Evolutionary conservation across 1,140 invertebrate genomes (phyloP).

Genomic region (Colletes gigas): DNA sequence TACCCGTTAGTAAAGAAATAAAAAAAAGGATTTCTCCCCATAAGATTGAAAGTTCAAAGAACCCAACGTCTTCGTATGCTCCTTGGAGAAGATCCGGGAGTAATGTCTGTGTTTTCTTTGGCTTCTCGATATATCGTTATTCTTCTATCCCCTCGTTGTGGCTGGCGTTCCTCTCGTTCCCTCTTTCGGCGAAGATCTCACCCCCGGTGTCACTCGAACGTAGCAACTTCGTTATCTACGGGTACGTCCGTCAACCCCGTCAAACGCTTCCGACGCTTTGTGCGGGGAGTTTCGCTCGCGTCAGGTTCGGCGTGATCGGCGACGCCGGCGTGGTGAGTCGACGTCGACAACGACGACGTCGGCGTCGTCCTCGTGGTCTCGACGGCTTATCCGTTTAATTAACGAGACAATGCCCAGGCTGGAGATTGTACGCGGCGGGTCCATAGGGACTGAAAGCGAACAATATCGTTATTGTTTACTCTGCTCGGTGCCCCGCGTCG

Average conservation of each 20-base stretch:
- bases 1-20: too few relatives aligned
- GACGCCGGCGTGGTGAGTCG: conserved; percentile 2
- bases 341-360: not conserved
- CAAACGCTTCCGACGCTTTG: conserved; percentile 74
- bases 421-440: conserved; percentile 65
- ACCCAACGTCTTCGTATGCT: not conserved
- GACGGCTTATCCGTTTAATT: conserved; percentile 80
- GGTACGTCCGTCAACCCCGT: conserved; percentile 71
- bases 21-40: too few relatives aligned
- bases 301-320: conserved; percentile 33
- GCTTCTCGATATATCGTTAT: not conserved
- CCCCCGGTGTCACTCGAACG: conserved; percentile 36
- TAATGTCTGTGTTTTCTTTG: not conserved
- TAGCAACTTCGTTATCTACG: conserved; percentile 67
- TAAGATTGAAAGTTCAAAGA: too few relatives aligned
- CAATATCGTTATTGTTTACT: conserved; percentile 71
- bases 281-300: conserved; percentile 45
- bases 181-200: not conserved
- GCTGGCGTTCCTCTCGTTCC: not conserved
- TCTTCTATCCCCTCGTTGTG: not conserved
- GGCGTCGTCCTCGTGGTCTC: conserved; percentile 35
- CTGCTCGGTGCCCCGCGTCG: conserved; percentile 22
- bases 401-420: conserved; percentile 75
- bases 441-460: conserved; percentile 61
- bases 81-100: not conserved